Conservation (phyloP, 1,140 invertebrate species). For the Helicorthomorpha holstii region DNA sequence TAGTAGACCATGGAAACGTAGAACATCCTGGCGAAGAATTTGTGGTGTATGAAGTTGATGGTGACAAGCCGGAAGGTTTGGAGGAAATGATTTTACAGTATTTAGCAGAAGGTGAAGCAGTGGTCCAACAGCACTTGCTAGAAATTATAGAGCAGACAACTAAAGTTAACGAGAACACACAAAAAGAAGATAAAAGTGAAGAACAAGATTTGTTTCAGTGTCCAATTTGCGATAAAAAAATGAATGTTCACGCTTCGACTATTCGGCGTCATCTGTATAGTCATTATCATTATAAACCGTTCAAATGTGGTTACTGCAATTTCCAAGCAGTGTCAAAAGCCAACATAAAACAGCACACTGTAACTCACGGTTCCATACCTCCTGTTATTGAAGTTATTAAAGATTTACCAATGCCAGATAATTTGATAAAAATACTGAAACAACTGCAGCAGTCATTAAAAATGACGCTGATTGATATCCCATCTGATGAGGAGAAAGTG, state of each 20-base stretch:
- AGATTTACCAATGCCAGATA: not conserved
- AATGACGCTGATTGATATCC: no score
- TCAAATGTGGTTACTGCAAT: slow-evolving; percentile 10
- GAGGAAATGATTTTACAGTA: slow-evolving; percentile 7
- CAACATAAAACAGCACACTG: slow-evolving; percentile 7
- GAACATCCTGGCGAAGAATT: slow-evolving; percentile 3
- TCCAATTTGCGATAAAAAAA: slow-evolving; percentile 5
- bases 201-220: not conserved
- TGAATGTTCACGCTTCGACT: slow-evolving; percentile 4
- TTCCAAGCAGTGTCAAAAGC: not conserved
- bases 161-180: not conserved
- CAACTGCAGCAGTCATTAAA: no score
- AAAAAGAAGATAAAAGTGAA: not conserved
- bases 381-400: not conserved
- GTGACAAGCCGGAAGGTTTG: slow-evolving; percentile 2
- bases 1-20: not conserved
- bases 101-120: not conserved
- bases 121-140: not conserved
- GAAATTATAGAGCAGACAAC: not conserved
- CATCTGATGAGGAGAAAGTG: no score
- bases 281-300: slow-evolving; percentile 10
- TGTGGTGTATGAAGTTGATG: not conserved
- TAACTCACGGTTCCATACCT: slow-evolving; percentile 7
- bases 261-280: slow-evolving; percentile 8
- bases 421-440: slow-evolving; percentile 4